Percentiles rank a stretch among this genome's conserved stretches.
Evolutionary conservation across 2,888 invertebrate genomes (phyloP).

Genomic region (Acronicta psi): DNA sequence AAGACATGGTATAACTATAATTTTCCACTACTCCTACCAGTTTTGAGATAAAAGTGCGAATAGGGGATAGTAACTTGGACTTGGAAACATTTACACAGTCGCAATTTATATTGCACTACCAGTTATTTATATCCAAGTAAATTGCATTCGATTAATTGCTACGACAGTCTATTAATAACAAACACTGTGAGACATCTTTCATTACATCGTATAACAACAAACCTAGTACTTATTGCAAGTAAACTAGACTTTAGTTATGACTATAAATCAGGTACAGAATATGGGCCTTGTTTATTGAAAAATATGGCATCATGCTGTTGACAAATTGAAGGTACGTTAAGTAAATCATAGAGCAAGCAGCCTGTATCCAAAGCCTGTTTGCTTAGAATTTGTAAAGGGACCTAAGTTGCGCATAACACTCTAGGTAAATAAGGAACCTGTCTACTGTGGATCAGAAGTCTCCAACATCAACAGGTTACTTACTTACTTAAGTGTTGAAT

Average conservation of each 20-base stretch:
- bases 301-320: conserved; percentile 43
- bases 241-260: conserved; percentile 43
- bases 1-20: conserved; percentile 26
- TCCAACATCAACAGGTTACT: background rate
- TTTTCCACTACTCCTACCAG: conserved; percentile 14
- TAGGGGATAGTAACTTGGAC: background rate
- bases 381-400: conserved; percentile 17
- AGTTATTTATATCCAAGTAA: conserved; percentile 27
- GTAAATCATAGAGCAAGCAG: conserved; percentile 39
- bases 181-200: conserved; percentile 40
- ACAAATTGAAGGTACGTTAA: conserved; percentile 40
- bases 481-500: background rate
- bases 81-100: conserved; percentile 20
- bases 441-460: background rate
- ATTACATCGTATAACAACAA: conserved; percentile 32
- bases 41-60: conserved; percentile 15
- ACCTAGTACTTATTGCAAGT: conserved; percentile 27
- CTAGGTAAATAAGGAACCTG: background rate
- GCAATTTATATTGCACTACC: conserved; percentile 24
- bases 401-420: conserved; percentile 13
- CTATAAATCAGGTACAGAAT: conserved; percentile 43
- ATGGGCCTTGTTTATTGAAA: conserved; percentile 42
- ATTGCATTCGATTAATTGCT: conserved; percentile 46
- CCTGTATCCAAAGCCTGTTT: conserved; percentile 21
- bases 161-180: conserved; percentile 46